Percentiles rank a stretch among this genome's conserved stretches.
These are phyloP conservation scores for Odontocerum albicorne DNA, from an alignment of 2,888 invertebrate species.

Conservation along the genomic window DNA sequence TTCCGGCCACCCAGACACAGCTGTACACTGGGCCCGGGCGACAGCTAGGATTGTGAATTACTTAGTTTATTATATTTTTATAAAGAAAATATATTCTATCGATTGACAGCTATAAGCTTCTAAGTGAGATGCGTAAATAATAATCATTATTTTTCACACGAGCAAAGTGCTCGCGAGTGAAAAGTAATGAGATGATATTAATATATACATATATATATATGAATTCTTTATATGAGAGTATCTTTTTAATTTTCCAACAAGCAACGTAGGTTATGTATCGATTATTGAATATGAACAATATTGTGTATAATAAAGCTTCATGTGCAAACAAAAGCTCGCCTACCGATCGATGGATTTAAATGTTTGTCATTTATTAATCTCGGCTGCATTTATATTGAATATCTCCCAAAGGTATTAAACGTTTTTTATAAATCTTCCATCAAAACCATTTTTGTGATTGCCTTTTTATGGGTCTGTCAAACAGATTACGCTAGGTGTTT, in stretches of 20 bases:
- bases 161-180: conserved; percentile 4
- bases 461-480: conserved; percentile 9
- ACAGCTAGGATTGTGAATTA: conserved; percentile 28
- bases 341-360: conserved; percentile 32
- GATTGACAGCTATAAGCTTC: conserved; percentile 20
- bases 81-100: conserved; percentile 27
- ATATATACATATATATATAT: conserved; percentile 11
- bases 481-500: conserved; percentile 6
- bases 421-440: conserved; percentile 27
- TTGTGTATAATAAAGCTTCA: conserved; percentile 29
- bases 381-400: conserved; percentile 32
- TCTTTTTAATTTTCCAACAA: conserved; percentile 34
- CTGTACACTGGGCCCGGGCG: conserved; percentile 2
- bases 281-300: conserved; percentile 31
- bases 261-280: conserved; percentile 33
- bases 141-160: too few relatives aligned
- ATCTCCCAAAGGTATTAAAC: conserved; percentile 20
- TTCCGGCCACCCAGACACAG: conserved; percentile 14
- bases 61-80: conserved; percentile 33
- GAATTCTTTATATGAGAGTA: conserved; percentile 15
- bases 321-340: conserved; percentile 36
- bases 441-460: conserved; percentile 20
- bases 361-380: conserved; percentile 34
- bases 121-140: conserved; percentile 3
- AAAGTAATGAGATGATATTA: conserved; percentile 1